Evolutionary conservation across 2,113 vertebrate genomes (phyloP), one percentile per base, ranked within the genome.

Genomic region (Orcinus orca): DNA sequence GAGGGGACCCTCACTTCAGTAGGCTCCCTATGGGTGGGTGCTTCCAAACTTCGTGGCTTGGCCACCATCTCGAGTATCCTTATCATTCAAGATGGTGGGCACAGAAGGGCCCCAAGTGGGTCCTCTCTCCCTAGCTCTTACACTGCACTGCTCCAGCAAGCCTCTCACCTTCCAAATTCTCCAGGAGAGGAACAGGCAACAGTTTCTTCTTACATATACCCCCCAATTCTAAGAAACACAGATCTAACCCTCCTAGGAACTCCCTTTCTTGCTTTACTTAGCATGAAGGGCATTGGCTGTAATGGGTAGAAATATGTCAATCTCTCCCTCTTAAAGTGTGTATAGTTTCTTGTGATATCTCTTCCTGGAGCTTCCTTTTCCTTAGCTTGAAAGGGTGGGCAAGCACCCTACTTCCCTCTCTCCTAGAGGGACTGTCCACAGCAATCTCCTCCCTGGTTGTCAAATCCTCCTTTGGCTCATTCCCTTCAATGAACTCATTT

Each of bases 1-100:
- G 33, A n/a, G 0, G 9, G 7, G 8, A 20, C 4, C 31, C 33
- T 70, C 41, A 4, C 9, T 3, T 14, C 25, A 3, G 6, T 44
- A 33, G 25, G 1, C 29, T 67, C 67, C 13, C 5, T 11, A 3
- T 21, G 31, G 18, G 8, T n/a, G 38, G 15, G 8, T 11, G 41
- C 47, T 44, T 92, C 44, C 36, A 63, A 8, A 41, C 14, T 17
- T 1, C 17, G 33, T 20, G 29, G 31, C 6, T 9, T 15, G 21
- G 20, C 10, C 15, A 14, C 14, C 9, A 55, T 65, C 44, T 53
- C 41, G 26, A 31, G 21, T 6, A 25, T 21, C n/a, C 26, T 93
- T n/a, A 60, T 47, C 1, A 14, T 68, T 79, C 14, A 1, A 67
- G 50, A 26, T 90, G 41, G 73, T 65, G 21, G 6, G 9, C 1